phyloP scores from a whole-genome alignment of 2,888 invertebrate genomes.

The Nebria salina region DNA sequence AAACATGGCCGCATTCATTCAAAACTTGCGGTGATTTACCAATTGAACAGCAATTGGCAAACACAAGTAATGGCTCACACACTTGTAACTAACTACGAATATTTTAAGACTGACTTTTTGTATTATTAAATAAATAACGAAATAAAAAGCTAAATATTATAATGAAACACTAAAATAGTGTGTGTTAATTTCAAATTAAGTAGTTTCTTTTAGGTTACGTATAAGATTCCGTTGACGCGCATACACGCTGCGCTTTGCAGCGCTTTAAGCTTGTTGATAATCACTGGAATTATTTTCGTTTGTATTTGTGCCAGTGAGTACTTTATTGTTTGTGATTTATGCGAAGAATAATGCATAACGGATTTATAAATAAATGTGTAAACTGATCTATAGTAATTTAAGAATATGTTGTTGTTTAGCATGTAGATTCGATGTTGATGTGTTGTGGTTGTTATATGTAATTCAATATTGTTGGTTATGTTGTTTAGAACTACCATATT shows the following conservation, averaged over 20 bases:
- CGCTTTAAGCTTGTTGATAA: not conserved
- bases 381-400: not conserved
- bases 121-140: no score
- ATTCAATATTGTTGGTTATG: constrained; percentile 35
- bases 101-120: no score
- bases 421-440: not conserved
- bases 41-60: not conserved
- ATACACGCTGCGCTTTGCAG: not conserved
- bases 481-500: constrained; percentile 40
- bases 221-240: not conserved
- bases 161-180: no score
- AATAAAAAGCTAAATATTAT: no score
- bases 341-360: not conserved
- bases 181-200: no score
- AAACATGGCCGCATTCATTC: constrained; percentile 75
- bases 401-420: not conserved
- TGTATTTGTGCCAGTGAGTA: not conserved
- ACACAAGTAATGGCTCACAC: not conserved
- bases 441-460: not conserved
- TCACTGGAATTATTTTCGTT: constrained; percentile 5
- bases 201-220: not conserved
- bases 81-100: not conserved
- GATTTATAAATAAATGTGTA: not conserved
- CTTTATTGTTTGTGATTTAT: not conserved
- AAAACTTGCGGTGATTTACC: not conserved